Evolutionary conservation across 1,140 invertebrate genomes (phyloP).

Genomic region (Saccostrea glomerata): DNA sequence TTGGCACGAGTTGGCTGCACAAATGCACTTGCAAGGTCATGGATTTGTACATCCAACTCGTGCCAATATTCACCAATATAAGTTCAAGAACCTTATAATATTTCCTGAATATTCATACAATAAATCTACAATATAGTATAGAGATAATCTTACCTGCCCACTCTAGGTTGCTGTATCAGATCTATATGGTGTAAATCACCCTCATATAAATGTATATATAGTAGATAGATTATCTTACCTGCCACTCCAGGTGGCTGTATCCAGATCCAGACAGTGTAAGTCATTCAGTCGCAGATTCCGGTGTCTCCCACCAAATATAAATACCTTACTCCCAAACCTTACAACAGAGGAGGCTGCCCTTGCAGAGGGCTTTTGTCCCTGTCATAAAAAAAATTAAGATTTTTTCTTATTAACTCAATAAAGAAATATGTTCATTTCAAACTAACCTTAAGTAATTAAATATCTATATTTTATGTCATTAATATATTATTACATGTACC

Average conservation of each 20-base stretch:
- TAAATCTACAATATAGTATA: too few species aligned
- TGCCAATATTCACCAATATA: too few species aligned
- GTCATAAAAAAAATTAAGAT: conserved; percentile 28
- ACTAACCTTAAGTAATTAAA: neutral
- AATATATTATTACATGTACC: neutral
- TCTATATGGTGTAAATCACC: too few species aligned
- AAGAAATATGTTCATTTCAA: neutral
- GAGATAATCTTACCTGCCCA: too few species aligned
- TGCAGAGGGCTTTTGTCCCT: conserved; percentile 76
- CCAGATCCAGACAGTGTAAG: conserved; percentile 79
- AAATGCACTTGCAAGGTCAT: too few species aligned
- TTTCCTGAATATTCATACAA: too few species aligned
- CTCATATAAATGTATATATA: too few species aligned
- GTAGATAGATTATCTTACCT: conserved; percentile 65
- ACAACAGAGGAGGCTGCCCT: conserved; percentile 80
- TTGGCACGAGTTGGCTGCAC: too few species aligned
- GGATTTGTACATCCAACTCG: too few species aligned
- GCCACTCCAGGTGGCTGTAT: conserved; percentile 78
- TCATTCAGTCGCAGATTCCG: conserved; percentile 77
- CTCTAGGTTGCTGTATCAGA: too few species aligned
- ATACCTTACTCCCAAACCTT: conserved; percentile 73
- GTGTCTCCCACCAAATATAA: conserved; percentile 81
- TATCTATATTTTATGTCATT: too few species aligned
- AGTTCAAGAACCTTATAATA: too few species aligned
- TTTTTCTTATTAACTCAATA: neutral